phyloP scores from a whole-genome alignment of 2,113 vertebrate species.

The Lophotis ruficrista region DNA sequence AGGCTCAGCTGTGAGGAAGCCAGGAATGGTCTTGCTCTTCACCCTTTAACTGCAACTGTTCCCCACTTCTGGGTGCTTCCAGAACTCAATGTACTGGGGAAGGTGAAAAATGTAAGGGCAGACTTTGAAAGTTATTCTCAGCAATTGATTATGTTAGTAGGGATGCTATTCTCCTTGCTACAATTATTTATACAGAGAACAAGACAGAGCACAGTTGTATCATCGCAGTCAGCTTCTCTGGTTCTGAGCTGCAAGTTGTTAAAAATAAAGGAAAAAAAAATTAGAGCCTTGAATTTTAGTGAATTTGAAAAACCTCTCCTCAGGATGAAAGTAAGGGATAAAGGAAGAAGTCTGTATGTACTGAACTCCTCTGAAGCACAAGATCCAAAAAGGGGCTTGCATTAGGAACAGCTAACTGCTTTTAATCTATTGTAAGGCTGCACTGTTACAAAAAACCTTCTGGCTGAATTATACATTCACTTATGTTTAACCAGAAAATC shows the following conservation, averaged over 20 bases:
- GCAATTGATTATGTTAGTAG: conserved; percentile 3
- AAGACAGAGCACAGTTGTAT: not conserved
- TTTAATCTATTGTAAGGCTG: conserved; percentile 57
- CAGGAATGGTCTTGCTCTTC: conserved; percentile 1
- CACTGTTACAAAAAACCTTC: conserved; percentile 30
- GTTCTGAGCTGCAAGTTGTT: not conserved
- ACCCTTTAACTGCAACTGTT: not conserved
- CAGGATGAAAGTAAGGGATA: not conserved
- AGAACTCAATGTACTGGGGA: not conserved
- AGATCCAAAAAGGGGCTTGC: not conserved
- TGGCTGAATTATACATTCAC: conserved; percentile 48
- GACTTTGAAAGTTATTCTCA: conserved; percentile 20
- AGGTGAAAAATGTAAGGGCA: not conserved
- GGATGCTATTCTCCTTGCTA: not conserved
- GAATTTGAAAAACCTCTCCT: not conserved
- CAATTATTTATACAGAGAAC: not conserved
- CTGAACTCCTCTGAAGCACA: not conserved
- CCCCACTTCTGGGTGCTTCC: not conserved
- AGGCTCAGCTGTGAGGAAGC: not conserved
- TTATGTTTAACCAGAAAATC: conserved; percentile 58
- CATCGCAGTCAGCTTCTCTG: not conserved
- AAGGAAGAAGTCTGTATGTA: not conserved
- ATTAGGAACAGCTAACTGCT: conserved; percentile 30
- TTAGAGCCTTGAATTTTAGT: not conserved
- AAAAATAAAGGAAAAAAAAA: not conserved